Conservation (phyloP, 1,140 invertebrate species). For the Orius laevigatus region DNA sequence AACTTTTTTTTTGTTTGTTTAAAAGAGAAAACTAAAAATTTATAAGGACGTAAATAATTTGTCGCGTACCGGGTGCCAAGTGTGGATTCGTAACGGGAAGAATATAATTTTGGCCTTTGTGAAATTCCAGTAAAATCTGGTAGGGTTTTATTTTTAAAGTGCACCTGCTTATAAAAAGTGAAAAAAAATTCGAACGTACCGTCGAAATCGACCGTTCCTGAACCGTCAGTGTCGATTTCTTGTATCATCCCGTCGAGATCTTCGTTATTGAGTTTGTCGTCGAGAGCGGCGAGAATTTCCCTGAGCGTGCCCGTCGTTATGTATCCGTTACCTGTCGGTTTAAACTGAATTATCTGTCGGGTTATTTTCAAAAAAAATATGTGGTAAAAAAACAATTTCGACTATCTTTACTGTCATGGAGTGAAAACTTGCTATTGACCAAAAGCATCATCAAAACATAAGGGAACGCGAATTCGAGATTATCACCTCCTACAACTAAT, state of each 20-base stretch:
- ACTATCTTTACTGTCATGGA: too few relatives aligned
- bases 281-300: slow-evolving; percentile 77
- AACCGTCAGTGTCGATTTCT: slow-evolving; percentile 87
- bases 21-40: too few relatives aligned
- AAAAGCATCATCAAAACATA: too few relatives aligned
- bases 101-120: slow-evolving; percentile 4
- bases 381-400: too few relatives aligned
- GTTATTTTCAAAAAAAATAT: too few relatives aligned
- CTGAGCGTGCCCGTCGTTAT: slow-evolving; percentile 80
- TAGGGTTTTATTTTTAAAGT: not conserved
- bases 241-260: slow-evolving; percentile 80
- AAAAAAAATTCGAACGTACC: slow-evolving; percentile 32
- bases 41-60: too few relatives aligned
- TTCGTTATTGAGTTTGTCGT: slow-evolving; percentile 70
- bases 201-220: slow-evolving; percentile 79
- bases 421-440: too few relatives aligned
- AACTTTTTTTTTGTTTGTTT: too few relatives aligned
- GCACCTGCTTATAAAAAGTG: not conserved
- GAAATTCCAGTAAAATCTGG: not conserved
- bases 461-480: too few relatives aligned
- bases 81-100: too few relatives aligned
- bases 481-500: too few relatives aligned
- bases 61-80: not conserved
- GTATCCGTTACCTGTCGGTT: slow-evolving; percentile 65
- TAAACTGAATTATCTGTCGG: too few relatives aligned